Evolutionary conservation across 2,797 vertebrate genomes (phyloP).

Genomic region (Corythornis leucogaster): DNA sequence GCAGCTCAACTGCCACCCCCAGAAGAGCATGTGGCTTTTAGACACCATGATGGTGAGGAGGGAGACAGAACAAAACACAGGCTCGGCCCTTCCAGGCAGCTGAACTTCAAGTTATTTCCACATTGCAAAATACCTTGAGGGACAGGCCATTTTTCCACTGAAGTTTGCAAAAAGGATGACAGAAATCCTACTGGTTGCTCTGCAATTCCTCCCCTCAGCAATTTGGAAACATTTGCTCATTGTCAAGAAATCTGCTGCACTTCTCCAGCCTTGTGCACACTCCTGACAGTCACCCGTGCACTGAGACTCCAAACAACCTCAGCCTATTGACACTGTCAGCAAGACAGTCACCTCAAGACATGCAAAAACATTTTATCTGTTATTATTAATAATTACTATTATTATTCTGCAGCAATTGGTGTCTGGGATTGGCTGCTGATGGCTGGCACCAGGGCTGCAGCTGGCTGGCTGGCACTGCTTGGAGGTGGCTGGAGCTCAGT

Average conservation of each 20-base stretch:
- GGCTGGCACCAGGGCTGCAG: background rate
- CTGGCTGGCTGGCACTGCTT: fast-evolving
- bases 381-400: background rate
- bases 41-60: fast-evolving
- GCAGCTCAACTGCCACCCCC: background rate
- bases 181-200: background rate
- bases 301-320: background rate
- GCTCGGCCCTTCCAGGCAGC: background rate
- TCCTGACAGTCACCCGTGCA: background rate
- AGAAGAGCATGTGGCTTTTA: background rate
- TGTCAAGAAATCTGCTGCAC: background rate
- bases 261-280: background rate
- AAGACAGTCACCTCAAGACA: background rate
- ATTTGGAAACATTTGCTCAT: background rate
- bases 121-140: slow-evolving; percentile 8
- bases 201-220: background rate
- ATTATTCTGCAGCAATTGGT: background rate
- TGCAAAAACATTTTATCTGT: background rate
- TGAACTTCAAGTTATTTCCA: slow-evolving; percentile 27
- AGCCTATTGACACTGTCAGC: background rate
- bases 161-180: background rate
- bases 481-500: fast-evolving
- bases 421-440: background rate
- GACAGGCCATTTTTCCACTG: background rate
- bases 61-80: fast-evolving